Evolutionary conservation across 2,797 vertebrate genomes (phyloP).

Genomic region (Pagetopsis macropterus): DNA sequence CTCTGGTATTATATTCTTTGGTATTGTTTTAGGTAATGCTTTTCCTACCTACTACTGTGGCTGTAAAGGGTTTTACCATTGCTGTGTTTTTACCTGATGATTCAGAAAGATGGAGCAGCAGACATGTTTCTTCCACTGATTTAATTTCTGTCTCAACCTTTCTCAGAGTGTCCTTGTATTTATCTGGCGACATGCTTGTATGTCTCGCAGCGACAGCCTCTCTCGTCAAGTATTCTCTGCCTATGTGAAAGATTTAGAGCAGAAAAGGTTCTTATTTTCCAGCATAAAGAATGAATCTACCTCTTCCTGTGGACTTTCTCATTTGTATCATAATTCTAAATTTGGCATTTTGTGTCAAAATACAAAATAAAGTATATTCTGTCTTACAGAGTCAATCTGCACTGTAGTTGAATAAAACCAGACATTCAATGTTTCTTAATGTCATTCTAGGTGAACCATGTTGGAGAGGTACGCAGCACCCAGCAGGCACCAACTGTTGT

Average conservation of each 20-base stretch:
- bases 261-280: constrained; percentile 8
- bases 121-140: constrained; percentile 34
- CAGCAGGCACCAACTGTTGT: constrained; percentile 83
- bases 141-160: constrained; percentile 22
- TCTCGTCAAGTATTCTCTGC: constrained; percentile 5
- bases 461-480: constrained; percentile 70
- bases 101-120: constrained; percentile 3
- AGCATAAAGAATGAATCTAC: constrained; percentile 10
- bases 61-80: background rate
- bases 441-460: constrained; percentile 81
- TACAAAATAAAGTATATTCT: background rate
- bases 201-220: constrained; percentile 23
- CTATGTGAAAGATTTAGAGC: constrained; percentile 26
- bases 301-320: background rate
- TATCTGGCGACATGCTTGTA: constrained; percentile 20
- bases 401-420: background rate
- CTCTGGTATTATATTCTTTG: background rate
- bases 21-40: background rate
- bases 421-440: background rate
- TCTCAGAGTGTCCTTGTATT: constrained; percentile 18
- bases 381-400: background rate
- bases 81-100: constrained; percentile 8
- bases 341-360: constrained; percentile 1
- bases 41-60: background rate
- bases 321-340: background rate